Evolutionary conservation across 2,888 invertebrate species (phyloP).

Genomic region (Drosophila suboccidentalis): DNA sequence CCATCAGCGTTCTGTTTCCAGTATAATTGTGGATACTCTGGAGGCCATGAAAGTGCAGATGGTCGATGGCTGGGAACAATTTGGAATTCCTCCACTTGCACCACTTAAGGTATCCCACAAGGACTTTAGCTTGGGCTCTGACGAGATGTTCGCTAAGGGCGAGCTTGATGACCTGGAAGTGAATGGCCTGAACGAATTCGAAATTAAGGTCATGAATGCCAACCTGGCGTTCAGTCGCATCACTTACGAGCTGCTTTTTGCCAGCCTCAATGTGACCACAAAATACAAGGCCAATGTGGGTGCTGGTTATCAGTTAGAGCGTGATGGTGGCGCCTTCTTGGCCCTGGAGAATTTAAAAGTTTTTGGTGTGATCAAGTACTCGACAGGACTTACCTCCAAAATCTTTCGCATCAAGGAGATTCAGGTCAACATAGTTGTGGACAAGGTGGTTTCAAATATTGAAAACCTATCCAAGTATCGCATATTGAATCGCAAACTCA

Average conservation of each 20-base stretch:
- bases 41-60: slow-evolving; percentile 63
- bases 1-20: slow-evolving; percentile 63
- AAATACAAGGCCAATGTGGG: slow-evolving; percentile 67
- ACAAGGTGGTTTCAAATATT: slow-evolving; percentile 76
- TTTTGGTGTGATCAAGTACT: slow-evolving; percentile 69
- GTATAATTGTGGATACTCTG: slow-evolving; percentile 56
- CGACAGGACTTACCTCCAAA: slow-evolving; percentile 55
- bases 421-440: slow-evolving; percentile 60
- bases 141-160: slow-evolving; percentile 50
- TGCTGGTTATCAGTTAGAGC: slow-evolving; percentile 48
- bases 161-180: slow-evolving; percentile 63
- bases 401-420: slow-evolving; percentile 69
- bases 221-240: slow-evolving; percentile 60
- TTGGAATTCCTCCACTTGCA: slow-evolving; percentile 79
- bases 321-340: slow-evolving; percentile 74
- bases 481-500: slow-evolving; percentile 77
- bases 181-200: slow-evolving; percentile 75
- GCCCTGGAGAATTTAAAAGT: slow-evolving; percentile 69
- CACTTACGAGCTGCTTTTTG: slow-evolving; percentile 66
- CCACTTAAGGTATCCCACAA: slow-evolving; percentile 63
- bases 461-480: slow-evolving; percentile 71
- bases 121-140: slow-evolving; percentile 50
- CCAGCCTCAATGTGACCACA: slow-evolving; percentile 63
- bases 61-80: slow-evolving; percentile 71
- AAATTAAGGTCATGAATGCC: slow-evolving; percentile 56